Percentiles rank a stretch among this genome's conserved stretches.
phyloP scores from a whole-genome alignment of 2,888 invertebrate species.

The Cristatella mucedo region DNA sequence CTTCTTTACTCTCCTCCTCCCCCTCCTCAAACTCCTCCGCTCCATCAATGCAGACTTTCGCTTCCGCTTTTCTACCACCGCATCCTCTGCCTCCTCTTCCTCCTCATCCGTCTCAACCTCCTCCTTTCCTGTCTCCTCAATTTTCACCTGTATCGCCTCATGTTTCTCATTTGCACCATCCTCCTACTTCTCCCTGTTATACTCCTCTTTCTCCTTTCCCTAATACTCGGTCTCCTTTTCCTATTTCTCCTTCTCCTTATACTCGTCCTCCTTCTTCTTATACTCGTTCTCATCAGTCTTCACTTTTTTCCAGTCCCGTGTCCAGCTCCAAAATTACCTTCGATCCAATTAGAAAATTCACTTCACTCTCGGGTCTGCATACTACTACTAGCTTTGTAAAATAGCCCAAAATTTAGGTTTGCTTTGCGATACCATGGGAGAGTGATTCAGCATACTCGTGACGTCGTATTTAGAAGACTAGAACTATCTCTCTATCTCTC shows the following conservation, averaged over 20 bases:
- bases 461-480: background rate
- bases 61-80: background rate
- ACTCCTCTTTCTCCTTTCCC: constrained; percentile 1
- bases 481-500: background rate
- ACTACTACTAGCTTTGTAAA: background rate
- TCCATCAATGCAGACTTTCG: background rate
- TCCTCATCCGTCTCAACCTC: background rate
- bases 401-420: background rate
- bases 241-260: background rate
- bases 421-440: background rate
- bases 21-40: background rate
- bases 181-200: background rate
- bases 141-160: background rate
- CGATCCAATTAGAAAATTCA: too few relatives aligned
- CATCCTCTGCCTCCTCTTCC: background rate
- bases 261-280: background rate
- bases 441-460: background rate
- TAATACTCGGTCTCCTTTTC: background rate
- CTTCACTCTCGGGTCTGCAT: background rate
- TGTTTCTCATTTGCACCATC: background rate
- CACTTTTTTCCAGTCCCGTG: too few relatives aligned
- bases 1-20: background rate
- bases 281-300: background rate
- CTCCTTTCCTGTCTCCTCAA: background rate
- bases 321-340: too few relatives aligned